phyloP scores from a whole-genome alignment of 2,888 invertebrate species.

The Tachina lurida region DNA sequence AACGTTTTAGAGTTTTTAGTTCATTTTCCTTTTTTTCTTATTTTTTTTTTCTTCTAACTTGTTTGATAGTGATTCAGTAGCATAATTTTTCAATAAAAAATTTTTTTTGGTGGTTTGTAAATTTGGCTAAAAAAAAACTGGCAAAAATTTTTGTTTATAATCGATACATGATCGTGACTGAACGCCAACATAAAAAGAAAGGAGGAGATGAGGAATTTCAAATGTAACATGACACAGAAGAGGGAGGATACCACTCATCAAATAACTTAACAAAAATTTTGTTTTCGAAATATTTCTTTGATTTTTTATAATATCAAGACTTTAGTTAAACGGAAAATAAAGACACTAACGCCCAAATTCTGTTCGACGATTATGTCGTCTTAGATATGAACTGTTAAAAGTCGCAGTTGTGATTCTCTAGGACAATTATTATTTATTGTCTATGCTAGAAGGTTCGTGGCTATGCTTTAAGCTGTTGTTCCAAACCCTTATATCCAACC shows the following conservation, averaged over 20 bases:
- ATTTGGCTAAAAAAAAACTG: constrained; percentile 16
- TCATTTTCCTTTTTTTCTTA: background rate
- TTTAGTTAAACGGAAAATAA: too few relatives aligned
- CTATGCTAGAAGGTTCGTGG: too few relatives aligned
- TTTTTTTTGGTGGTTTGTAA: constrained; percentile 22
- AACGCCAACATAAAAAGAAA: constrained; percentile 72
- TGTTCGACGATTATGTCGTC: too few relatives aligned
- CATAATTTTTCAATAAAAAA: constrained; percentile 64
- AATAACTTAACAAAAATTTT: background rate
- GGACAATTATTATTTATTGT: too few relatives aligned
- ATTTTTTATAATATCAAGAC: background rate
- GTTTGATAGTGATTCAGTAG: constrained; percentile 60
- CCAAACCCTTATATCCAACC: too few relatives aligned
- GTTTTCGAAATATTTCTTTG: background rate
- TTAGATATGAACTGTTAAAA: too few relatives aligned
- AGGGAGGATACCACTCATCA: background rate
- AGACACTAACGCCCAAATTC: too few relatives aligned
- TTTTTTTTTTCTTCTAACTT: constrained; percentile 8
- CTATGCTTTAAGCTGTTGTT: too few relatives aligned
- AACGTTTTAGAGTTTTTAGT: constrained; percentile 25
- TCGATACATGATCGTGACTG: constrained; percentile 72
- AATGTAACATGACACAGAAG: constrained; percentile 27
- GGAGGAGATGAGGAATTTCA: constrained; percentile 60
- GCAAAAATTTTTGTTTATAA: constrained; percentile 65
- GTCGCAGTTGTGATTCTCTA: too few relatives aligned